phyloP scores from a whole-genome alignment of 2,113 vertebrate species.

The Spea multiplicata region DNA sequence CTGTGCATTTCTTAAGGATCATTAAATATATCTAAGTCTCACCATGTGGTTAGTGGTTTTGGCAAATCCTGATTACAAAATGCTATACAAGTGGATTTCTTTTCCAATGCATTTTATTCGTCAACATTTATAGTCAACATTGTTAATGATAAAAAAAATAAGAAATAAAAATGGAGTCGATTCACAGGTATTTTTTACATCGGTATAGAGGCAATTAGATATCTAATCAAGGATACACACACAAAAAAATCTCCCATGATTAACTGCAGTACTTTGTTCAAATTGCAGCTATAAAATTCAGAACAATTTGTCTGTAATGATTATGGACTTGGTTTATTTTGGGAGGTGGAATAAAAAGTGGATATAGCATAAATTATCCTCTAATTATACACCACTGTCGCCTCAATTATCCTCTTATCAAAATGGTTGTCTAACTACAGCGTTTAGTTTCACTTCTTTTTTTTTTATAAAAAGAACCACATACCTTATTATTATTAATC shows the following conservation, averaged over 20 bases:
- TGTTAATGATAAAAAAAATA: slow-evolving; percentile 80
- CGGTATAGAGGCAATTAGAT: slow-evolving; percentile 91
- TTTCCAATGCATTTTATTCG: slow-evolving; percentile 83
- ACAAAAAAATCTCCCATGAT: slow-evolving; percentile 87
- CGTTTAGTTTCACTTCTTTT: slow-evolving; percentile 99
- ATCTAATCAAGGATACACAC: slow-evolving; percentile 92
- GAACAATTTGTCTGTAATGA: slow-evolving; percentile 99
- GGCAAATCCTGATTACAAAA: slow-evolving; percentile 82
- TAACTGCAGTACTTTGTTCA: slow-evolving; percentile 97
- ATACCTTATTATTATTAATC: slow-evolving; percentile 99
- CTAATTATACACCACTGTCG: slow-evolving; percentile 99
- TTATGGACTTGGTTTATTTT: slow-evolving; percentile 99
- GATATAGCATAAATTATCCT: slow-evolving; percentile 99
- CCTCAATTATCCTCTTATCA: slow-evolving; percentile 99
- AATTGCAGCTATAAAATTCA: slow-evolving; percentile 98
- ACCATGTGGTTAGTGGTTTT: slow-evolving; percentile 84
- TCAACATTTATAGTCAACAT: slow-evolving; percentile 86
- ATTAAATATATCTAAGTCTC: slow-evolving; percentile 96
- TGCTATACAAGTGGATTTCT: slow-evolving; percentile 65
- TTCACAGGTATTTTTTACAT: slow-evolving; percentile 85
- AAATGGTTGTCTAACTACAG: slow-evolving; percentile 99
- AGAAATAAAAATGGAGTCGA: slow-evolving; percentile 59
- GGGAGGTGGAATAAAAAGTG: slow-evolving; percentile 99
- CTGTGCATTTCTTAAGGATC: slow-evolving; percentile 73
- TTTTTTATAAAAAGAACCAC: slow-evolving; percentile 97